phyloP scores from a whole-genome alignment of 2,797 vertebrate genomes.

The Pelobates cultripes region DNA sequence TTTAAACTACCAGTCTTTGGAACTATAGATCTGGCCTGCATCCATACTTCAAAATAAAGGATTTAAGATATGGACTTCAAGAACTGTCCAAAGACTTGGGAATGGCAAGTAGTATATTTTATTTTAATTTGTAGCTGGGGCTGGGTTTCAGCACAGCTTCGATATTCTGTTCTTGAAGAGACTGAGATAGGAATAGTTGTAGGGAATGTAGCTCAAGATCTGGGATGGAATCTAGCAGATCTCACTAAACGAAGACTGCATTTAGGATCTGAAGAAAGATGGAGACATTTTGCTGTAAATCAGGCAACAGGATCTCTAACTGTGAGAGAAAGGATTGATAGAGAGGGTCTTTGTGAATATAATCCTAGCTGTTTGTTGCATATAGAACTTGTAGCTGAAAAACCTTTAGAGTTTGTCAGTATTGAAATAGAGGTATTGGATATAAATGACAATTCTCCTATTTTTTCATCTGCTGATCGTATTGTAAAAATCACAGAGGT shows the following conservation, averaged over 20 bases:
- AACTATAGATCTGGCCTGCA: not conserved
- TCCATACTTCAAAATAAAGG: slow-evolving; percentile 68
- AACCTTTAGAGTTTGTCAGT: slow-evolving; percentile 83
- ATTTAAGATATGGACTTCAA: slow-evolving; percentile 68
- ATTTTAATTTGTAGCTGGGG: slow-evolving; percentile 61
- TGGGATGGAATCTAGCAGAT: slow-evolving; percentile 21
- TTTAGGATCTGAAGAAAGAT: slow-evolving; percentile 30
- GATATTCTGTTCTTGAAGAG: slow-evolving; percentile 41
- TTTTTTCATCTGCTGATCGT: slow-evolving; percentile 81
- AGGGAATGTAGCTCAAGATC: slow-evolving; percentile 40
- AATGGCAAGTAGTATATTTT: slow-evolving; percentile 87
- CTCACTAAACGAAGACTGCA: slow-evolving; percentile 10
- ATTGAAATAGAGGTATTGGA: slow-evolving; percentile 88
- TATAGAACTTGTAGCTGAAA: slow-evolving; percentile 83
- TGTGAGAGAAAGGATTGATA: slow-evolving; percentile 39
- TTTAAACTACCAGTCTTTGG: slow-evolving; percentile 68
- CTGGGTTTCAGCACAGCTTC: slow-evolving; percentile 43
- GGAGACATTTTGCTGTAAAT: slow-evolving; percentile 25
- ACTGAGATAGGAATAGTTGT: slow-evolving; percentile 30
- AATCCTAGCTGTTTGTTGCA: slow-evolving; percentile 84
- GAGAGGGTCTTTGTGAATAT: slow-evolving; percentile 52
- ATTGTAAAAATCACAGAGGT: slow-evolving; percentile 80
- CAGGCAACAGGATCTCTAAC: slow-evolving; percentile 33
- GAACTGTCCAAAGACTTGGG: slow-evolving; percentile 74
- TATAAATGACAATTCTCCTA: slow-evolving; percentile 92